These are phyloP conservation scores for Apamea epomidion DNA, from an alignment of 2,888 invertebrate genomes.

Conservation along the genomic window DNA sequence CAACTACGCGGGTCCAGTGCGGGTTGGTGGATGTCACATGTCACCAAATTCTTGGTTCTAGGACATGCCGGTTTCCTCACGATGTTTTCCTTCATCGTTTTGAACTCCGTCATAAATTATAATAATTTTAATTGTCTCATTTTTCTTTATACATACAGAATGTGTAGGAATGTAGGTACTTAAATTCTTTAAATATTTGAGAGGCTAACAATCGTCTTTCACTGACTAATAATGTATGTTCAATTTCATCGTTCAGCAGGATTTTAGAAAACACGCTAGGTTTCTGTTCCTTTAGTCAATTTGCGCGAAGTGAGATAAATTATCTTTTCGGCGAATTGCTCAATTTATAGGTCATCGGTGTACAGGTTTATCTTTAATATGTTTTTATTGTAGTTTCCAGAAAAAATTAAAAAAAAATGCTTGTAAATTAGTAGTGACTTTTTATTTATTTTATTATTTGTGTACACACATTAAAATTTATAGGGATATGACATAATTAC, in stretches of 20 bases:
- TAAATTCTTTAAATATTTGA: too few species aligned
- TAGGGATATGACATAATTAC: too few species aligned
- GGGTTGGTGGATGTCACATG: neutral
- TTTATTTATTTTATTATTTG: constrained; percentile 4
- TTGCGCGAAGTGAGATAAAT: constrained; percentile 40
- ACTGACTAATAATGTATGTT: neutral
- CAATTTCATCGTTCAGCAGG: neutral
- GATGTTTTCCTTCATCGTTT: neutral
- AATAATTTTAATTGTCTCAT: neutral
- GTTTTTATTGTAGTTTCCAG: constrained; percentile 14
- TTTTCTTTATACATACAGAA: neutral
- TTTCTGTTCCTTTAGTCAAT: neutral
- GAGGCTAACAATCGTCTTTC: neutral
- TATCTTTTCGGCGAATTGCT: constrained; percentile 29
- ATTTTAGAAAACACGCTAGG: neutral
- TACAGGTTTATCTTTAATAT: constrained; percentile 20
- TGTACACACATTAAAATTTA: too few species aligned
- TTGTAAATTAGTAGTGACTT: neutral
- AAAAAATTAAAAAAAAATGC: constrained; percentile 18
- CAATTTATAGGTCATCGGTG: constrained; percentile 33
- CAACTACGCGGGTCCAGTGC: too few species aligned
- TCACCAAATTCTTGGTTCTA: neutral
- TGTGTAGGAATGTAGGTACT: neutral
- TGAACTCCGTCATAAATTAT: neutral
- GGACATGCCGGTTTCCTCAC: neutral